Evolutionary conservation across 2,113 vertebrate species (phyloP).

Genomic region (Phasianus colchicus): DNA sequence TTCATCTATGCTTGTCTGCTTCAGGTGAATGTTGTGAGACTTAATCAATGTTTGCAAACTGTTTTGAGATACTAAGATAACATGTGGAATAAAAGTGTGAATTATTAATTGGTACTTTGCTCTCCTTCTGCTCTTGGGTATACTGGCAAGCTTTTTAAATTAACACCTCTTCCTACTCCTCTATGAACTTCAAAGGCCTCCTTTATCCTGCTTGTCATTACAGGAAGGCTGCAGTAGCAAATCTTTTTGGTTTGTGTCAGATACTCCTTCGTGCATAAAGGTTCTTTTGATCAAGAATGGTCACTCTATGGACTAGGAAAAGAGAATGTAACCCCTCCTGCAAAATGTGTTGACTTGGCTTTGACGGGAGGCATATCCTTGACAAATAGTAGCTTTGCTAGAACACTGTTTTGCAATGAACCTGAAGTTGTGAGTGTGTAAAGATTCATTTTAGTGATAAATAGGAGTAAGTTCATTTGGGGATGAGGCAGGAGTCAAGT

Average conservation of each 20-base stretch:
- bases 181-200: conserved; percentile 40
- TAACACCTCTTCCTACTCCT: conserved; percentile 31
- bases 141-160: conserved; percentile 41
- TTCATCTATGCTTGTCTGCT: not conserved
- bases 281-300: not conserved
- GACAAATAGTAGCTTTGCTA: not conserved
- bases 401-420: not conserved
- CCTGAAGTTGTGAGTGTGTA: fast-evolving
- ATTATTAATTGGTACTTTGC: conserved; percentile 54
- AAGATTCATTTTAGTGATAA: not conserved
- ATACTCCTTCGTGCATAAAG: not conserved
- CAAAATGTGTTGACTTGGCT: not conserved
- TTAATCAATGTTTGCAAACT: conserved; percentile 48
- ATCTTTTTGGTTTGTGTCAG: not conserved
- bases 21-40: not conserved
- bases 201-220: conserved; percentile 28
- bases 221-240: not conserved
- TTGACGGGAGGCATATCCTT: not conserved
- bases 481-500: not conserved
- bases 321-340: not conserved
- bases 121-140: conserved; percentile 38
- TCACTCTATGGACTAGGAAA: not conserved
- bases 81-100: conserved; percentile 20
- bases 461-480: not conserved
- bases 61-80: conserved; percentile 18